Conservation (phyloP, 2,888 invertebrate genomes). For the Pristionchus mayeri region DNA sequence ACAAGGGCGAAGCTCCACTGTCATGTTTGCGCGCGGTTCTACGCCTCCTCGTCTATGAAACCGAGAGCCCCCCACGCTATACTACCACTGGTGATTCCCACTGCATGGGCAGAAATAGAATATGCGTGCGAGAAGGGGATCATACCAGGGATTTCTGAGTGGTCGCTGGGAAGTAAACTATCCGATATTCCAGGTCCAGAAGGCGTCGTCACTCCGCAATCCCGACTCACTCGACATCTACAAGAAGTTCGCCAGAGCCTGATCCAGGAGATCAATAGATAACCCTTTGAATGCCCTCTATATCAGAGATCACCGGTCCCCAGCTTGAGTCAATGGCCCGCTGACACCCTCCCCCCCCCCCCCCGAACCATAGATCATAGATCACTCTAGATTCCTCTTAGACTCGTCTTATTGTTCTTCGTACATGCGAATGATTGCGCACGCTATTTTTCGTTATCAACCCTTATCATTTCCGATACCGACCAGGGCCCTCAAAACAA, state of each 20-base stretch:
- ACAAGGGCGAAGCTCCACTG: background rate
- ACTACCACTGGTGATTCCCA: background rate
- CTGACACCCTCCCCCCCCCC: no score
- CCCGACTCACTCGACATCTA: conserved; percentile 76
- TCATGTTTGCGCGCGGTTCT: background rate
- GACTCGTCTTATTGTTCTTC: background rate
- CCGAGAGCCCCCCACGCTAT: background rate
- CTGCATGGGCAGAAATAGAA: background rate
- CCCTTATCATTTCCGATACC: conserved; percentile 20
- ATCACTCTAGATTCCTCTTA: background rate
- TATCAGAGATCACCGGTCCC: background rate
- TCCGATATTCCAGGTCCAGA: conserved; percentile 75
- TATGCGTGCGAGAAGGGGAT: conserved; percentile 19
- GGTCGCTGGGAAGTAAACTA: background rate
- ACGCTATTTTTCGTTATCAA: conserved; percentile 31
- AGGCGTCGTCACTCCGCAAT: conserved; percentile 79
- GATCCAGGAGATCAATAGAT: background rate
- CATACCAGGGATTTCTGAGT: background rate
- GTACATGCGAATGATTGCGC: background rate
- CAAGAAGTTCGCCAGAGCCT: conserved; percentile 51
- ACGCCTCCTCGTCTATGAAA: background rate
- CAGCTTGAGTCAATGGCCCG: no score
- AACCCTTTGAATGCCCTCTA: background rate
- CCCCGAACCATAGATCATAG: no score
- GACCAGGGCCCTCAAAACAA: conserved; percentile 19